phyloP scores from a whole-genome alignment of 1,140 invertebrate species.

The Drosophila tani region DNA sequence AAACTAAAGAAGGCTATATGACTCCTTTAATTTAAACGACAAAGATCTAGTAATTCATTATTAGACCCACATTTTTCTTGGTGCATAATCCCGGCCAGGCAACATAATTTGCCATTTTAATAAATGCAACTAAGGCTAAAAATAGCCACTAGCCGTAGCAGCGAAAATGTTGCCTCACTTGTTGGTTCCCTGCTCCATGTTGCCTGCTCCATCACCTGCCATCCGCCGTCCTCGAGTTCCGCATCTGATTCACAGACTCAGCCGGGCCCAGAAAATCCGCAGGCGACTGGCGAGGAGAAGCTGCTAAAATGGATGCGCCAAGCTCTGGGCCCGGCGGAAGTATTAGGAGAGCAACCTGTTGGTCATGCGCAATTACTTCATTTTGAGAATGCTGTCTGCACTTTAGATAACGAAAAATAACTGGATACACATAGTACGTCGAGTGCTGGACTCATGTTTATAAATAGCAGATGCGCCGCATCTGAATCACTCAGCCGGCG shows the following conservation, averaged over 20 bases:
- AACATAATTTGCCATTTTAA: slow-evolving; percentile 79
- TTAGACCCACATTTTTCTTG: not conserved
- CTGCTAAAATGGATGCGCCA: slow-evolving; percentile 14
- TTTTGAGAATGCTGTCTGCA: slow-evolving; percentile 64
- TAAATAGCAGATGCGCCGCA: slow-evolving; percentile 74
- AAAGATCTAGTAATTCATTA: no score
- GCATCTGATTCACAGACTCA: slow-evolving; percentile 32
- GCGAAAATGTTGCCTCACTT: slow-evolving; percentile 68
- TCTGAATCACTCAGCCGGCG: slow-evolving; percentile 63
- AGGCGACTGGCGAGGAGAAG: not conserved
- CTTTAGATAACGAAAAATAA: slow-evolving; percentile 77
- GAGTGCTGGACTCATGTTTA: slow-evolving; percentile 61
- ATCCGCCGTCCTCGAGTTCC: slow-evolving; percentile 30
- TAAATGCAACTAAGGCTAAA: slow-evolving; percentile 73
- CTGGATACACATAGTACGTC: slow-evolving; percentile 42
- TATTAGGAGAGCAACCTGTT: slow-evolving; percentile 66
- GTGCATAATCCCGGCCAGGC: slow-evolving; percentile 17
- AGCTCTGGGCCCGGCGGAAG: slow-evolving; percentile 53
- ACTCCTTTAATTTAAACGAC: not conserved
- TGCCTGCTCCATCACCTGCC: slow-evolving; percentile 5
- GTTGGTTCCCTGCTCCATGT: slow-evolving; percentile 61
- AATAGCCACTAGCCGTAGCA: slow-evolving; percentile 54
- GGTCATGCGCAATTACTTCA: slow-evolving; percentile 77
- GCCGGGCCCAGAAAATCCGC: slow-evolving; percentile 26
- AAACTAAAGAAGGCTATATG: no score